Evolutionary conservation across 1,140 invertebrate genomes (phyloP).

Genomic region (Bactericera cockerelli): DNA sequence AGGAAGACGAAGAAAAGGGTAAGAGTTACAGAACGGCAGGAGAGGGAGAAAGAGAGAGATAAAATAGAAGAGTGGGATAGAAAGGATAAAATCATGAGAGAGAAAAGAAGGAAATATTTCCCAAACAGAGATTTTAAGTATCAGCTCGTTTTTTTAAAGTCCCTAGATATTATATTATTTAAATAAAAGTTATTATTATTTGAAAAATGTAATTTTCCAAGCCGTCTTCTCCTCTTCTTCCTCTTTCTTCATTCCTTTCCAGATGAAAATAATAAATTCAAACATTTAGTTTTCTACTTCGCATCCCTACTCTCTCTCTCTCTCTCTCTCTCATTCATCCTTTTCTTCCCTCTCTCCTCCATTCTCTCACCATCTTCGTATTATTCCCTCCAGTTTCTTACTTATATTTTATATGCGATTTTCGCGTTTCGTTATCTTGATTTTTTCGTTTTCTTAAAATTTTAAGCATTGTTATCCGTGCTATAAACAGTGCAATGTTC

Average conservation of each 20-base stretch:
- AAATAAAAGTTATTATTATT: constrained; percentile 9
- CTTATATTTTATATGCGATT: too few species aligned
- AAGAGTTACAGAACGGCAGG: too few species aligned
- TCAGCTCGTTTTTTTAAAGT: constrained; percentile 6
- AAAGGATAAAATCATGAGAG: too few species aligned
- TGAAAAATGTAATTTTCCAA: constrained; percentile 7
- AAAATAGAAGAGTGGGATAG: too few species aligned
- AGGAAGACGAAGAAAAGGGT: too few species aligned
- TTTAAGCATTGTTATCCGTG: too few species aligned
- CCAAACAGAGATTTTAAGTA: constrained; percentile 9
- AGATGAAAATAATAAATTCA: constrained; percentile 8
- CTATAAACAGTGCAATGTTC: too few species aligned
- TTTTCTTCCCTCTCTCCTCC: neutral
- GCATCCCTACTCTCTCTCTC: neutral
- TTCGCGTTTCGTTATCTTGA: too few species aligned
- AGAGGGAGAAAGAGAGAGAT: too few species aligned
- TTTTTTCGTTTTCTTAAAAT: too few species aligned
- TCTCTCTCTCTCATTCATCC: neutral
- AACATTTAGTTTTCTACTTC: neutral
- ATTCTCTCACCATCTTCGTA: too few species aligned
- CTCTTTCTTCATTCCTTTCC: neutral
- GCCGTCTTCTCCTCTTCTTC: neutral
- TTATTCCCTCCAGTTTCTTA: too few species aligned
- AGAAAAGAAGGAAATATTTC: neutral
- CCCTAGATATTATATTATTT: constrained; percentile 9